These are phyloP conservation scores for Menidia menidia DNA, from an alignment of 2,797 vertebrate species.

Conservation along the genomic window DNA sequence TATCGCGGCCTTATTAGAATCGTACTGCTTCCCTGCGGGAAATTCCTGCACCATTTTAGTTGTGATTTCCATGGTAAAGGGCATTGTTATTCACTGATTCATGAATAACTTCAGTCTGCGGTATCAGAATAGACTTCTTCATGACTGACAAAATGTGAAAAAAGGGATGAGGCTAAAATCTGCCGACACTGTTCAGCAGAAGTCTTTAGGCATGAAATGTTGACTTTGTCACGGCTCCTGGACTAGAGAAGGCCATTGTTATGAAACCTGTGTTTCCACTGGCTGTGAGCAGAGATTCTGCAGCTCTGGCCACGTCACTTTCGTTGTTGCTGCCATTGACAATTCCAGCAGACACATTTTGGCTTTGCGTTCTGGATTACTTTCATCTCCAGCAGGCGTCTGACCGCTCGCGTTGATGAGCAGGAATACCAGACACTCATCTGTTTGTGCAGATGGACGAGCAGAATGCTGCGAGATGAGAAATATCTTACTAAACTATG, in stretches of 20 bases:
- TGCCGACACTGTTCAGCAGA: conserved; percentile 61
- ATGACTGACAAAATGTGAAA: conserved; percentile 17
- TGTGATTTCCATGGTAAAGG: not conserved
- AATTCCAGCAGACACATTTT: conserved; percentile 58
- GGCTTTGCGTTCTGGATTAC: conserved; percentile 57
- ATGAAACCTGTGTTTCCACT: conserved; percentile 66
- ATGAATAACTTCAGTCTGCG: not conserved
- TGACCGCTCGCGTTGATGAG: conserved; percentile 46
- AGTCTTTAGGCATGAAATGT: conserved; percentile 60
- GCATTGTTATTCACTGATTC: not conserved
- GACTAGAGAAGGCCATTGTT: conserved; percentile 65
- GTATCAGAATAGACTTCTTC: not conserved
- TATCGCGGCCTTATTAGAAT: not conserved
- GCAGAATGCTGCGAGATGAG: conserved; percentile 55
- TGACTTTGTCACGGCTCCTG: conserved; percentile 68
- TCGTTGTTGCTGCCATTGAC: conserved; percentile 61
- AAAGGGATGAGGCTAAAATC: conserved; percentile 60
- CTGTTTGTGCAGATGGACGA: conserved; percentile 67
- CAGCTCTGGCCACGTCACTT: conserved; percentile 43
- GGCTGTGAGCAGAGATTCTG: conserved; percentile 60
- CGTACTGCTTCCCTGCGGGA: not conserved
- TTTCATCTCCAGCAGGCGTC: conserved; percentile 61
- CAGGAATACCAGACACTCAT: conserved; percentile 45
- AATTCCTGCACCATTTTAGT: not conserved
- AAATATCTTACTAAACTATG: conserved; percentile 59